Base-by-base conservation (phyloP, 2,888 invertebrate genomes). In the Acholoe squamosa region DNA sequence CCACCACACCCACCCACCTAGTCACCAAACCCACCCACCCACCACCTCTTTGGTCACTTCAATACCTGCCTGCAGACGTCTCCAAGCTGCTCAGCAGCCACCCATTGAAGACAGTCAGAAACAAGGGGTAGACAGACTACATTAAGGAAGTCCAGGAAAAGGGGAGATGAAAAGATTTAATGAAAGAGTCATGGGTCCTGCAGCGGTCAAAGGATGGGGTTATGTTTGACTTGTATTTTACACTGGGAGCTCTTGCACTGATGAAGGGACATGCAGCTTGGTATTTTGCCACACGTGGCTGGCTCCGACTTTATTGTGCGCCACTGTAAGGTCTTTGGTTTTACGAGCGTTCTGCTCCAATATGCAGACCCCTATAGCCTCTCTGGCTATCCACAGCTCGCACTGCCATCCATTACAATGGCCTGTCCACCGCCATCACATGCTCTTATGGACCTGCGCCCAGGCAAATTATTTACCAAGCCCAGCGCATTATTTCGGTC, bases 401-500 rank as follows among this genome's bases (percentile, higher is more conserved):
- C 43, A 43, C 5, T 3, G 43, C 43, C 43, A 43, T 43, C 10
- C 5, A 7, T 19, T 7, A 61, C 61, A 61, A 61, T 61, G 61
- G 61, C 61, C 61, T n/a, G 61, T 61, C 61, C n/a, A 61, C 61
- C n/a, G 61, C 61, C 61, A 61, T 43, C 43, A 43, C 43, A 43
- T 43, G 43, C 61, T 61, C 61, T 61, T 61, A 61, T n/a, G 61
- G 61, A 3, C 14, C 61, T n/a, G 61, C n/a, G 14, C 61, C n/a
- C 61, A 14, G 61, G 61, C 61, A 61, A 61, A 61, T 61, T 61
- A 61, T 61, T 61, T 61, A 61, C 61, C 61, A 61, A 61, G 61
- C 61, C 61, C 61, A 61, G 22, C 61, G 61, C 61, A 61, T 61
- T n/a, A 61, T 61, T 61, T 61, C 61, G 19, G 61, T 61, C 61